Base-by-base conservation (phyloP, 2,888 invertebrate genomes). In the Meiosimyza platycephala region DNA sequence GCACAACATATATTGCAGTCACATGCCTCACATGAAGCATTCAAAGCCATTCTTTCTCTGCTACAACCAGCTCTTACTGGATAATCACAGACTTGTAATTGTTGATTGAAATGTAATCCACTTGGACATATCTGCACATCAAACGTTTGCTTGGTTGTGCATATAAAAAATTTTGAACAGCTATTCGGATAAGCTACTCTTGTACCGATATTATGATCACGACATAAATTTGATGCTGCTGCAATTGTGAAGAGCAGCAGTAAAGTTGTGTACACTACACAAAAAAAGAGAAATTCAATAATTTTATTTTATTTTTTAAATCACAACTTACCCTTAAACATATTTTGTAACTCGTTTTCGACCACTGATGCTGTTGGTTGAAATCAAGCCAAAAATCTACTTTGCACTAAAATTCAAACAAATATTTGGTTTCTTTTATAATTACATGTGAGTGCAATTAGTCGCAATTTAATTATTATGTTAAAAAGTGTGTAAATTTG, bases 21-120 rank as follows among this genome's bases (percentile, higher is more conserved):
- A 72, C 78, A 78, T 3, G 50, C 52, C 51, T 74, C 63, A 62
- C 78, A 78, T 22, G 57, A 40, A 13, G 13, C 6, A 15, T 1
- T 62, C 6, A 40, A n/a, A 11, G 18, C 74, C 0, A 22, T 2
- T 4, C 15, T 18, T 9, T 64, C 69, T 47, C 59, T 57, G 13
- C 3, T 22, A 40, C 78, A 78, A 15, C 72, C 64, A 18, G 72
- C 73, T 62, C 73, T 69, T 1, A 70, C 60, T 7, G 77, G 77
- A 18, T 72, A 77, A 66, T 79, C 79, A 12, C 79, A 79, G 67
- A 76, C 74, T 59, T 76, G 69, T 16, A 76, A 28, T 54, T 76
- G 68, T 13, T 59, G 71, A 76, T 78, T 79, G 22, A 78, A 79
- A 65, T 77, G 74, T 40, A 78, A 72, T 3, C 79, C 78, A 11